These are phyloP conservation scores for Rallus crepitans DNA, from an alignment of 2,797 vertebrate genomes.

Conservation along the genomic window DNA sequence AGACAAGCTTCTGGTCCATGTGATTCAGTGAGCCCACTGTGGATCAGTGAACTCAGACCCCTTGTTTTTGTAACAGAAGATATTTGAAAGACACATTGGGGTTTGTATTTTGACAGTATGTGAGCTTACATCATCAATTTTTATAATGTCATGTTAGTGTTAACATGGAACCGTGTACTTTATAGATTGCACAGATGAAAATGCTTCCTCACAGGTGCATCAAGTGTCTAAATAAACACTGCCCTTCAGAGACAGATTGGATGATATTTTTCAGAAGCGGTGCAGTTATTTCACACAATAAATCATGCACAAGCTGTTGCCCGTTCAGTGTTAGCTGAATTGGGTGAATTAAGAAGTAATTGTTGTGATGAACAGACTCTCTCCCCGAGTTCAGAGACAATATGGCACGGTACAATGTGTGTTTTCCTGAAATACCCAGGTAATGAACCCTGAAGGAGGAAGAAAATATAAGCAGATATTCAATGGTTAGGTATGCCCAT, in stretches of 20 bases:
- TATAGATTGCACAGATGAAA: not conserved
- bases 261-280: not conserved
- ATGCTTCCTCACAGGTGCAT: not conserved
- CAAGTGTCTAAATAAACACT: not conserved
- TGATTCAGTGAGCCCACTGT: not conserved
- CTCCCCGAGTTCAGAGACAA: not conserved
- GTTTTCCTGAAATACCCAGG: not conserved
- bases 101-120: not conserved
- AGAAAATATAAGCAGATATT: not conserved
- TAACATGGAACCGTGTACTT: not conserved
- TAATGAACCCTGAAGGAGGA: constrained; percentile 5
- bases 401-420: not conserved
- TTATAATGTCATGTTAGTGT: not conserved
- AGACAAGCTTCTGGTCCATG: not conserved
- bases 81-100: not conserved
- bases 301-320: not conserved
- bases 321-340: not conserved
- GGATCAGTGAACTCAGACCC: not conserved
- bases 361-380: not conserved
- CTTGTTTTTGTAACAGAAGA: not conserved
- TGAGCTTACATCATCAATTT: not conserved
- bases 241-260: no score
- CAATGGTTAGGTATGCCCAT: not conserved
- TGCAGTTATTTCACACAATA: not conserved
- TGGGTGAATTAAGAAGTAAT: not conserved